Base-by-base conservation (phyloP, 1,140 invertebrate genomes). In the Formica exsecta region DNA sequence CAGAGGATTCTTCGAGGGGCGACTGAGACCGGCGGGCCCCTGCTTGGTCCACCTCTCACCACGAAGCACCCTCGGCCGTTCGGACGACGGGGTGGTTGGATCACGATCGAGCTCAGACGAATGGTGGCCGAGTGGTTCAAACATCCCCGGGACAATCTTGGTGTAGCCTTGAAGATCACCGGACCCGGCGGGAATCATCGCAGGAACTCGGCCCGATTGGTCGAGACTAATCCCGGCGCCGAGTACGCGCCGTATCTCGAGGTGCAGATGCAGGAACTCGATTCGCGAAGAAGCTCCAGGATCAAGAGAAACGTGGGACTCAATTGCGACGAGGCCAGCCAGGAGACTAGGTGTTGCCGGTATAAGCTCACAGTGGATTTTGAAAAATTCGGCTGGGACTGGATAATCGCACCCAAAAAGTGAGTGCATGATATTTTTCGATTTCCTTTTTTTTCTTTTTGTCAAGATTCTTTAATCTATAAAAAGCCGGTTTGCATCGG, bases 351-450 rank as follows among this genome's bases (percentile, higher is more conserved):
- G 32, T 99, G 98, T 94, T 99, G 98, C 93, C 97, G 98, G 19
- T 99, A 98, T 94, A 98, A 98, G 1, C 96, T 99, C 22, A 98
- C 98, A 13, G 98, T 99, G 16, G 98, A 99, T 95, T 99, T 99
- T 95, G 98, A 97, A 89, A 98, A 98, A 87, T 98, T 99, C 92
- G 98, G 98, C 13, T 99, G 99, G 99, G 98, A 99, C 92, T 99
- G 99, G 98, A 99, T 99, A 91, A 98, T 99, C 51, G 99, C 99
- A 0, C 99, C 99, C 0, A 98, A 98, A 91, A 97, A 97, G 88
- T 95, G 41, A 95, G 94, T 92, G 13, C 51, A 62, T 13, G 4
- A 6, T 11, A 13, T 8, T 51, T 51, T 51, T 2, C 41, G n/a
- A 22, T 36, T 22, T 22, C 1, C 5, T n/a, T 5, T 65, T 44